Evolutionary conservation across 2,797 vertebrate genomes (phyloP).

Genomic region (Coregonus suidteri): DNA sequence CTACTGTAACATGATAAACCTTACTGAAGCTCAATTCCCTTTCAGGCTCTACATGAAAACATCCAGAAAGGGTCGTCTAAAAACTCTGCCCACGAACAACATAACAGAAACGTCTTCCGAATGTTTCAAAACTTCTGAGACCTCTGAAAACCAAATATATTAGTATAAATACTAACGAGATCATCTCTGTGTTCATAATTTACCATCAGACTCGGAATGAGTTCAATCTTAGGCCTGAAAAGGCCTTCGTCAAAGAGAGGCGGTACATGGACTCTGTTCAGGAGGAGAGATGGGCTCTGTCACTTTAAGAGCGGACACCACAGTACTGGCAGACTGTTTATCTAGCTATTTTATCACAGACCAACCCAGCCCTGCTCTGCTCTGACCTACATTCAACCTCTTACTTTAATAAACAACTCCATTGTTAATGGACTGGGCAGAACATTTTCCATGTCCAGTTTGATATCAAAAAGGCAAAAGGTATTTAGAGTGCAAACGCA

Average conservation of each 20-base stretch:
- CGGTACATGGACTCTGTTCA: neutral
- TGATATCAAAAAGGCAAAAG: neutral
- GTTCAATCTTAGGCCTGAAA: neutral
- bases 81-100: neutral
- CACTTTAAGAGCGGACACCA: constrained; percentile 3
- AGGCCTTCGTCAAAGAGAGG: constrained; percentile 10
- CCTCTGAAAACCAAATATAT: constrained; percentile 1
- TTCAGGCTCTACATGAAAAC: neutral
- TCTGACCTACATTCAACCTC: neutral
- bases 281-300: neutral
- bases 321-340: neutral
- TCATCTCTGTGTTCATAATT: constrained; percentile 9
- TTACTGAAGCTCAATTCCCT: neutral
- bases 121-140: neutral
- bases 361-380: neutral
- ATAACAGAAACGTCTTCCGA: neutral
- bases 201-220: constrained; percentile 3
- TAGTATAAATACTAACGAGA: constrained; percentile 7
- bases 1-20: neutral
- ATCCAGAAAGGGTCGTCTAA: neutral
- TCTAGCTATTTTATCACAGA: neutral
- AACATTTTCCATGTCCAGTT: neutral
- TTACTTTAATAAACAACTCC: neutral
- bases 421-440: neutral
- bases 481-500: neutral